phyloP scores from a whole-genome alignment of 2,797 vertebrate species.

The Notamacropus eugenii region DNA sequence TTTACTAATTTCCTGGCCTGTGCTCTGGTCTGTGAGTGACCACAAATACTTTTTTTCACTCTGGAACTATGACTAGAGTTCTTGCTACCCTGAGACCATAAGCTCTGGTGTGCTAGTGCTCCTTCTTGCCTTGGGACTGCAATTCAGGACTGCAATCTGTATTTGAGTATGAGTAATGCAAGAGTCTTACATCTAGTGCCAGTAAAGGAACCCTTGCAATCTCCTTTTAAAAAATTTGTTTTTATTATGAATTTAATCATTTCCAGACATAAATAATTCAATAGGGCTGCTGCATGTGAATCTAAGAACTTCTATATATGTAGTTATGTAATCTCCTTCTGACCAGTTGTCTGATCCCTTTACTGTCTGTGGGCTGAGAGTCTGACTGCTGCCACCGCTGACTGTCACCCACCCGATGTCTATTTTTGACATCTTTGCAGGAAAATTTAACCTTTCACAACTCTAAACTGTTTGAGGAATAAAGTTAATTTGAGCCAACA shows the following conservation, averaged over 20 bases:
- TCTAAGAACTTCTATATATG: background rate
- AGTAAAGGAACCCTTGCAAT: background rate
- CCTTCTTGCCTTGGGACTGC: background rate
- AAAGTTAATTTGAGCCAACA: background rate
- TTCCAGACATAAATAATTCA: no score
- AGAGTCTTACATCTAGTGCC: background rate
- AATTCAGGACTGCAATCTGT: no score
- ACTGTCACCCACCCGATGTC: background rate
- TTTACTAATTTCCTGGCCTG: background rate
- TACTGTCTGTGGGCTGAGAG: background rate
- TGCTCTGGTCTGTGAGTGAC: background rate
- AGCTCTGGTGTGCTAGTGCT: background rate
- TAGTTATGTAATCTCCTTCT: background rate
- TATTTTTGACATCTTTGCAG: background rate
- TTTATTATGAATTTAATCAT: no score
- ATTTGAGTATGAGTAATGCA: no score
- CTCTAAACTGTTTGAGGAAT: background rate
- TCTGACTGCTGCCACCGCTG: background rate
- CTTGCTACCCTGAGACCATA: background rate
- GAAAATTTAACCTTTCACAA: conserved; percentile 14
- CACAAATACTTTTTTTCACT: background rate
- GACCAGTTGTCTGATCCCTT: background rate
- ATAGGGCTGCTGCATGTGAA: no score
- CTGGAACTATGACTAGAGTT: background rate
- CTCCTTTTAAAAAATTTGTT: background rate